phyloP scores from a whole-genome alignment of 2,888 invertebrate genomes.

The Nyleta sp. region DNA sequence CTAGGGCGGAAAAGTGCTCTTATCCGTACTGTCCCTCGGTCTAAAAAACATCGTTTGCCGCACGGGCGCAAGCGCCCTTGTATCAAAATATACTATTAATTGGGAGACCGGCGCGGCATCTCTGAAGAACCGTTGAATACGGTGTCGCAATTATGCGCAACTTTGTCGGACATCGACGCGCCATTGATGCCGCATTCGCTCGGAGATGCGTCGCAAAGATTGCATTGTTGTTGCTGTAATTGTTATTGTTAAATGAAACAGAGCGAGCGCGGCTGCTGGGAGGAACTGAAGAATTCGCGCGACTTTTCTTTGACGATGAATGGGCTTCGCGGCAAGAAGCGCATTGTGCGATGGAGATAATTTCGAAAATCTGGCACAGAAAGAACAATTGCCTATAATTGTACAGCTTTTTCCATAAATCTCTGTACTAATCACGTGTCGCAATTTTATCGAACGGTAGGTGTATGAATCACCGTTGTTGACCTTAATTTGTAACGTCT shows the following conservation, averaged over 20 bases:
- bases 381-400: not conserved
- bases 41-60: conserved; percentile 30
- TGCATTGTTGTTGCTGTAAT: conserved; percentile 24
- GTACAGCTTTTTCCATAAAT: conserved; percentile 2
- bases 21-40: conserved; percentile 60
- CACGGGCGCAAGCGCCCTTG: not conserved
- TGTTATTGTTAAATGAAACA: conserved; percentile 17
- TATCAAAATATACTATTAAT: no score
- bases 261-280: not conserved
- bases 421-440: conserved; percentile 10
- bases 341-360: not conserved
- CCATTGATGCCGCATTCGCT: not conserved
- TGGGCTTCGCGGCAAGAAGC: not conserved
- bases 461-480: conserved; percentile 32
- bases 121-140: conserved; percentile 33
- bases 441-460: conserved; percentile 25
- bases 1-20: conserved; percentile 42
- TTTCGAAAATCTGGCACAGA: conserved; percentile 1
- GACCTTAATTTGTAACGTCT: conserved; percentile 41
- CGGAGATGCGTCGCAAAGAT: conserved; percentile 5
- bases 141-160: conserved; percentile 42
- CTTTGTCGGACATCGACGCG: conserved; percentile 12
- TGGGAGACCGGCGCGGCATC: conserved; percentile 62
- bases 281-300: conserved; percentile 3
- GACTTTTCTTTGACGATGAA: not conserved